A percentile compares a stretch with the other conserved stretches of the same genome.
These are phyloP conservation scores for Drymodes brunneopygia DNA, from an alignment of 2,113 vertebrate species.

Conservation along the genomic window DNA sequence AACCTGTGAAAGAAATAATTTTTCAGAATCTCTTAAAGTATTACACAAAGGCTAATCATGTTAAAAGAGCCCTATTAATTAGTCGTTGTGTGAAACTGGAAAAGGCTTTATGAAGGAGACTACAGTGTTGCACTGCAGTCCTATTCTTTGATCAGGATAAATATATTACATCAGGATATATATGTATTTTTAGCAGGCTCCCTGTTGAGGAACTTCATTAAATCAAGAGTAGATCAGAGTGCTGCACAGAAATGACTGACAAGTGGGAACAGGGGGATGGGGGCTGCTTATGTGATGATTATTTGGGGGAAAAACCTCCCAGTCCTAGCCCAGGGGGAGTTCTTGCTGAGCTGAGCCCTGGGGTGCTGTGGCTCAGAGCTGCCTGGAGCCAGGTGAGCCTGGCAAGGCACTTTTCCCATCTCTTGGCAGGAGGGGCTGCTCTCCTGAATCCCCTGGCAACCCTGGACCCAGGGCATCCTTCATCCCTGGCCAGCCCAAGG, in stretches of 20 bases:
- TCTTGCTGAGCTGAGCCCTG: background rate
- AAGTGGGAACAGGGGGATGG: rapidly evolving
- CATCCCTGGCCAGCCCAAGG: background rate
- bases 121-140: background rate
- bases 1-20: slow-evolving; percentile 32
- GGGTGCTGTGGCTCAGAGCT: background rate
- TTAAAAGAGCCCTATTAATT: slow-evolving; percentile 34
- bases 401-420: background rate
- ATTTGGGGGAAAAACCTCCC: background rate
- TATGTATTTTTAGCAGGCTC: background rate
- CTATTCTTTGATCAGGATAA: background rate
- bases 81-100: background rate
- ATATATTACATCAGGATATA: background rate
- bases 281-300: background rate
- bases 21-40: slow-evolving; percentile 11
- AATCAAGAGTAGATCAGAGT: background rate
- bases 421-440: background rate
- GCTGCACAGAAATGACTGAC: background rate
- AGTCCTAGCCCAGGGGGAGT: background rate
- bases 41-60: background rate
- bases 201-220: background rate
- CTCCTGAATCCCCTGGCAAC: background rate
- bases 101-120: background rate
- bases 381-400: background rate
- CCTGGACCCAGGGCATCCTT: rapidly evolving